Base-by-base conservation (phyloP, 2,888 invertebrate genomes). In the Torymus aiolomorphi region DNA sequence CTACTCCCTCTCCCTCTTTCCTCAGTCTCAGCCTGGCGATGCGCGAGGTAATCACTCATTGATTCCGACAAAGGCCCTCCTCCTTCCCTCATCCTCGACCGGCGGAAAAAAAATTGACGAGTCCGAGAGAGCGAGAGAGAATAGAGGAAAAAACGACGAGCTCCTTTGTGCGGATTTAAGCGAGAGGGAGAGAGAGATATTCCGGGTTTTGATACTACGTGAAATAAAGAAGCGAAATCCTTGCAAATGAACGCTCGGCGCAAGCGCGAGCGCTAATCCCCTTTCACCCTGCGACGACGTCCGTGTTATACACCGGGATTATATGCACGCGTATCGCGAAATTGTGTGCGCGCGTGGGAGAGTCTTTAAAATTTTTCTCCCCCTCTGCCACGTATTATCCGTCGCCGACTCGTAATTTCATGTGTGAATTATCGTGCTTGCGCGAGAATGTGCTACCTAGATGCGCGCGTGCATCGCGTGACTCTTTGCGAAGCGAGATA, bases 241-340 rank as follows among this genome's bases (percentile, higher is more conserved):
- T 79, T 75, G 74, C 57, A 74, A 79, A 79, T 70, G 78, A 63
- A 70, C 74, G 74, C 49, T 66, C 13, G 14, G n/a, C n/a, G 42
- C 42, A 42, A 42, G 42, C 42, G 42, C 42, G 8, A 42, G 42
- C 42, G 18, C 59, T 79, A 67, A 78, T 78, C 71, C 76, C 49
- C 62, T 57, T 54, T 49, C 49, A 42, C 42, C 42, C 5, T 24
- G 54, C 14, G n/a, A n/a, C 61, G 54, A 18, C 72, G 52, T 24
- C 42, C 13, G 66, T 24, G 42, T 51, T 61, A 61, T 16, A 42
- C 72, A 54, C 52, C 13, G n/a, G 71, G 71, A 72, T 72, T 61
- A 51, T 20, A 8, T n/a, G 14, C 13, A 10, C 57, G 42, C 11
- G 57, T 18, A 66, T 66, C 66, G 52, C 66, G 54, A 8, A 42